Conservation (phyloP, 64 coral and sea anemone genomes). For the Actinia tenebrosa region DNA sequence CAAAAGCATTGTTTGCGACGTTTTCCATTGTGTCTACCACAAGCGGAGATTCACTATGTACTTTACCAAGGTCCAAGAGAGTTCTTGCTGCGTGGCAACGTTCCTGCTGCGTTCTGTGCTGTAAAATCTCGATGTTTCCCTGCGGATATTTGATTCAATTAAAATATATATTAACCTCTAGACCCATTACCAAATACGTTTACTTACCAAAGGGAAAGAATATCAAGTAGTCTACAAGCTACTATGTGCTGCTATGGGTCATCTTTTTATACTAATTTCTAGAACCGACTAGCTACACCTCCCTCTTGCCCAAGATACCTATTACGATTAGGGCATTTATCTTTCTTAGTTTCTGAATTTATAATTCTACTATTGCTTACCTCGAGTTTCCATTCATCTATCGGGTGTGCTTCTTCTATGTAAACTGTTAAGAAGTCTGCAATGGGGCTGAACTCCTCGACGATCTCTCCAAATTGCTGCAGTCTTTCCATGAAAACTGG, state of each 20-base stretch:
- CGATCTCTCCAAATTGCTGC: conserved; percentile 40
- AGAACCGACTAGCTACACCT: not conserved
- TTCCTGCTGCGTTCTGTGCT: conserved; percentile 40
- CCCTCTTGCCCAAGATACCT: not conserved
- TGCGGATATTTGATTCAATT: conserved; percentile 5
- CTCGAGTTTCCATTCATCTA: conserved; percentile 68
- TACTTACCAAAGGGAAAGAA: not conserved
- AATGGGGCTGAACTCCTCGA: conserved; percentile 44
- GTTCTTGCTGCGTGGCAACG: conserved; percentile 47
- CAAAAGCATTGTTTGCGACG: conserved; percentile 54
- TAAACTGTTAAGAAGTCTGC: conserved; percentile 78
- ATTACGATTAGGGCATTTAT: not conserved
- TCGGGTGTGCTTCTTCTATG: conserved; percentile 70
- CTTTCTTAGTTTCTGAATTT: not conserved
- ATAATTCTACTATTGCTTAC: conserved; percentile 27
- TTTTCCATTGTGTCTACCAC: conserved; percentile 63
- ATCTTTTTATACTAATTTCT: not conserved
- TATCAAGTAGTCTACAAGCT: not conserved
- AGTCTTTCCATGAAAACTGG: conserved; percentile 60
- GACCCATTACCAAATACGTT: not conserved
- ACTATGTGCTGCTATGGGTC: not conserved
- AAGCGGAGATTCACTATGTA: conserved; percentile 10
- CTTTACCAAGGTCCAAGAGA: not conserved
- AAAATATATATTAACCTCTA: conserved; percentile 11
- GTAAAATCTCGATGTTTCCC: conserved; percentile 48